Evolutionary conservation across 2,888 invertebrate species (phyloP).

Genomic region (Lepidocyrtoides sp.): DNA sequence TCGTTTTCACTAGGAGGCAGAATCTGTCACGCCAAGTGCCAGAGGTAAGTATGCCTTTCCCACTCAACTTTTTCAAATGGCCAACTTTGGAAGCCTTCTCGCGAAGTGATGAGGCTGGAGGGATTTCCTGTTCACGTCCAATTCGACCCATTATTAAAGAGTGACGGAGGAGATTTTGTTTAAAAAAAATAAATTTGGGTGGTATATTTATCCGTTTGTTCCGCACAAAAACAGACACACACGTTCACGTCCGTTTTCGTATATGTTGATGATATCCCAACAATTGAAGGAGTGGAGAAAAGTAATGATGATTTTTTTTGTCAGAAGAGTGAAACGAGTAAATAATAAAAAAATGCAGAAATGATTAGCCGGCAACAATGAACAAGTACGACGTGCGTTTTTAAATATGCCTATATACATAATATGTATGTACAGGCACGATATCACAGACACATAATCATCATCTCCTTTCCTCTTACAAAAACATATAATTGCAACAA

Average conservation of each 20-base stretch:
- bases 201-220: slow-evolving; percentile 59
- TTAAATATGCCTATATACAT: neutral
- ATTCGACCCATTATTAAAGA: slow-evolving; percentile 73
- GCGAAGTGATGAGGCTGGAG: slow-evolving; percentile 78
- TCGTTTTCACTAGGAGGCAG: slow-evolving; percentile 82
- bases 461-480: no score
- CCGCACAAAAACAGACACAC: neutral
- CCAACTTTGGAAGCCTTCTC: slow-evolving; percentile 82
- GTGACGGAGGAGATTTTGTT: neutral
- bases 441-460: slow-evolving; percentile 2
- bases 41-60: slow-evolving; percentile 82
- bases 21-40: slow-evolving; percentile 83
- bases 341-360: slow-evolving; percentile 29
- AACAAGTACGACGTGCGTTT: neutral
- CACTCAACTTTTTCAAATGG: slow-evolving; percentile 82
- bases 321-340: neutral
- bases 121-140: slow-evolving; percentile 78
- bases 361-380: slow-evolving; percentile 64
- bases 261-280: slow-evolving; percentile 11
- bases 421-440: no score
- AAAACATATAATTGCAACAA: neutral
- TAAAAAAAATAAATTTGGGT: neutral
- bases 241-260: neutral
- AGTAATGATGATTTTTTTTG: slow-evolving; percentile 1
- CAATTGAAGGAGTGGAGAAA: slow-evolving; percentile 24